Percentiles rank a stretch among this genome's conserved stretches.
Conservation (phyloP, 2,797 vertebrate species). For the Vireo griseus region DNA sequence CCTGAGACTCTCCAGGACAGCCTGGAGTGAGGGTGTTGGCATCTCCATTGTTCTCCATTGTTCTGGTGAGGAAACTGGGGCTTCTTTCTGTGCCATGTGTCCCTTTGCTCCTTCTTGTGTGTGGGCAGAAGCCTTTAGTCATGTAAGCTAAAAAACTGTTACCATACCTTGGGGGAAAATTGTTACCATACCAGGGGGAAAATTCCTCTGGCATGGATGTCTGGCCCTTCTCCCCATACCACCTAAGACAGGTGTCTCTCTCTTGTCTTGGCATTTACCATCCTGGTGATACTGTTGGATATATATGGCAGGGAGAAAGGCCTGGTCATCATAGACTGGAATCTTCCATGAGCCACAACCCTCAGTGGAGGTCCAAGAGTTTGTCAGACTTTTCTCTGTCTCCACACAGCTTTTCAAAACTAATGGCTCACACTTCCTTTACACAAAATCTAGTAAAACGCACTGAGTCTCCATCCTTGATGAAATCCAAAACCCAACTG, state of each 20-base stretch:
- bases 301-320: neutral
- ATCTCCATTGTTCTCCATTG: neutral
- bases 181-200: fast-evolving
- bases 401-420: neutral
- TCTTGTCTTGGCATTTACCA: neutral
- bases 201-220: neutral
- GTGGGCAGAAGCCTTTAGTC: neutral
- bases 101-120: neutral
- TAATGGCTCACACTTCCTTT: neutral
- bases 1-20: neutral
- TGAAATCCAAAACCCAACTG: neutral
- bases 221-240: neutral
- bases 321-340: neutral
- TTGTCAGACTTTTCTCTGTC: neutral
- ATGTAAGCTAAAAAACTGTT: neutral
- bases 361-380: neutral
- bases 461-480: neutral
- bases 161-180: fast-evolving
- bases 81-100: fast-evolving
- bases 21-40: fast-evolving
- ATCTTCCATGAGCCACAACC: neutral
- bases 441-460: neutral
- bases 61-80: neutral
- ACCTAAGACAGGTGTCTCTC: fast-evolving
- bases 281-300: neutral